Percentiles rank a stretch among this genome's conserved stretches.
Conservation (phyloP, 2,888 invertebrate species). For the Dryadula phaetusa region DNA sequence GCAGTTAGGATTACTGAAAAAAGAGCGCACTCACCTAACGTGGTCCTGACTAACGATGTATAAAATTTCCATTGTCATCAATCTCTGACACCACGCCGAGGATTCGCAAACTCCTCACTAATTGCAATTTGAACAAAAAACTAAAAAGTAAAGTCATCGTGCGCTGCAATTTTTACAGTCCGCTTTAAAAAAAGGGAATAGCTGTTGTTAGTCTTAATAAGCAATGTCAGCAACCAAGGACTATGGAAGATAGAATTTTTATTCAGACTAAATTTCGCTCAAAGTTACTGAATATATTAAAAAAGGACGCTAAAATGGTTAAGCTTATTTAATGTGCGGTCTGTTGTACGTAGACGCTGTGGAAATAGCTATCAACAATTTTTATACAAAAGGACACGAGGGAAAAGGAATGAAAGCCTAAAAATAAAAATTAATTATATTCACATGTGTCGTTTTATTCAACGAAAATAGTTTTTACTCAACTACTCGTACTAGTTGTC, state of each 20-base stretch:
- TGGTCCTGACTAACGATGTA: constrained; percentile 82
- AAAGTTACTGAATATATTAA: constrained; percentile 25
- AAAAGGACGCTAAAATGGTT: constrained; percentile 32
- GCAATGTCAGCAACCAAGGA: constrained; percentile 47
- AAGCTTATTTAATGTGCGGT: constrained; percentile 38
- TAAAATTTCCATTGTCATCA: constrained; percentile 85
- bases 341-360: constrained; percentile 44
- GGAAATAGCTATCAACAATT: constrained; percentile 48
- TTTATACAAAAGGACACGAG: constrained; percentile 43
- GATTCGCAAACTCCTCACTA: constrained; percentile 83
- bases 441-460: no score
- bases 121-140: constrained; percentile 83
- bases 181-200: constrained; percentile 64
- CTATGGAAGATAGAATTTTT: constrained; percentile 21
- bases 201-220: constrained; percentile 53
- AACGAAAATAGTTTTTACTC: no score
- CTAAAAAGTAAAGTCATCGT: constrained; percentile 80
- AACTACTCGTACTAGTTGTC: no score
- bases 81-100: constrained; percentile 82
- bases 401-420: constrained; percentile 33
- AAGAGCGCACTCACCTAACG: constrained; percentile 78
- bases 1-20: constrained; percentile 77
- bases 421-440: background rate
- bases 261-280: constrained; percentile 11
- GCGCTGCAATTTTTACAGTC: constrained; percentile 74